Percentiles rank a stretch among this genome's conserved stretches.
Evolutionary conservation across 1,140 invertebrate genomes (phyloP).

Genomic region (Drosophila oshimai): DNA sequence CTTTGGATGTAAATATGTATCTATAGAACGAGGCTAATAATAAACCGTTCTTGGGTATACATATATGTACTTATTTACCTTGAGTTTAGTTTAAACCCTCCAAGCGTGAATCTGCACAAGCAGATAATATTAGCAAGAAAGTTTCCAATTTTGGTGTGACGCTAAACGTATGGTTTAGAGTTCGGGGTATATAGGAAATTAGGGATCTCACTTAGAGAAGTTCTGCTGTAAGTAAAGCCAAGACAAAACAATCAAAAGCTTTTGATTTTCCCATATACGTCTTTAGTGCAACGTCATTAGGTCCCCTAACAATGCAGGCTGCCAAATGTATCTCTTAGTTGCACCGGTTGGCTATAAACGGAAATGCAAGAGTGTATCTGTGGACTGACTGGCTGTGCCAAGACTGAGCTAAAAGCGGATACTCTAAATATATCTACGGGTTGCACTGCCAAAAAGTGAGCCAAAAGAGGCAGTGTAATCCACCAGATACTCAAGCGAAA

Average conservation of each 20-base stretch:
- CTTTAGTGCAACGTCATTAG: neutral
- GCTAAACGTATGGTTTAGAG: too few species aligned
- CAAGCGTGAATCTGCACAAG: too few species aligned
- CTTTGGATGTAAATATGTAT: too few species aligned
- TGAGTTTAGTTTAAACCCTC: too few species aligned
- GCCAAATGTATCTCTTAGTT: conserved; percentile 7
- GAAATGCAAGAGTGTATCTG: conserved; percentile 22
- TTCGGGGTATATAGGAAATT: too few species aligned
- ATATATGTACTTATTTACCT: too few species aligned
- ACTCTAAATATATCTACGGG: conserved; percentile 34
- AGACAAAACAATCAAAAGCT: neutral
- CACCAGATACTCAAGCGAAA: neutral
- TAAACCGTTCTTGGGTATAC: too few species aligned
- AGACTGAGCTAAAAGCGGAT: conserved; percentile 48
- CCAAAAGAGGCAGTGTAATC: conserved; percentile 20
- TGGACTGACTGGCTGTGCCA: conserved; percentile 5
- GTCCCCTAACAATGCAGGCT: neutral
- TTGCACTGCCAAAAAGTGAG: conserved; percentile 48
- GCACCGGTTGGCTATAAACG: conserved; percentile 22
- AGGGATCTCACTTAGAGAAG: too few species aligned
- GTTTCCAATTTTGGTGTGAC: too few species aligned
- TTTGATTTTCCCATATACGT: too few species aligned
- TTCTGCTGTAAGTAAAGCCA: neutral
- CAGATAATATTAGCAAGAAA: too few species aligned
- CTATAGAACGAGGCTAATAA: too few species aligned